Conservation (phyloP, 2,113 vertebrate species). For the Pelvicachromis taeniatus region DNA sequence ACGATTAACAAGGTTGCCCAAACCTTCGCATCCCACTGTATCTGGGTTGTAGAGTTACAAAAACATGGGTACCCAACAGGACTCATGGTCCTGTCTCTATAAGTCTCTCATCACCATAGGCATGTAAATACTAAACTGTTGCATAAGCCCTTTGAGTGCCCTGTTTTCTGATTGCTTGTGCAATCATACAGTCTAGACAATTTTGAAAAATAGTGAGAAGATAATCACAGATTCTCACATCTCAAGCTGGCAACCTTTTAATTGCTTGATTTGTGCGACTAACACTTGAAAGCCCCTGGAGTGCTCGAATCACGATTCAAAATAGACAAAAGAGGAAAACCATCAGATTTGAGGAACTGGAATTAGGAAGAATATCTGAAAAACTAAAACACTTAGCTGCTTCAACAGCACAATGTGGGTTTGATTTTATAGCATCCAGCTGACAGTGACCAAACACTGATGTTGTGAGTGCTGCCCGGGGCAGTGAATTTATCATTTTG, state of each 20-base stretch:
- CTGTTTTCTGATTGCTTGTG: neutral
- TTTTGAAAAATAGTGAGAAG: neutral
- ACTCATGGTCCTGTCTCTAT: neutral
- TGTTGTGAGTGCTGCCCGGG: neutral
- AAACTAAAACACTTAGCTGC: neutral
- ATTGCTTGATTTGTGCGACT: neutral
- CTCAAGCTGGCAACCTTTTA: neutral
- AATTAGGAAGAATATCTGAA: neutral
- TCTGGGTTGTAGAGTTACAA: neutral
- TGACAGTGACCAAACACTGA: neutral
- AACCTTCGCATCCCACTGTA: too few relatives aligned
- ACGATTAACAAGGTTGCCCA: too few relatives aligned
- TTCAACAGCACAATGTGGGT: neutral
- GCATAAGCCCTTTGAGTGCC: neutral
- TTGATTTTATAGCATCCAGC: neutral
- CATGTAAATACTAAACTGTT: neutral
- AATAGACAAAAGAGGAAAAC: neutral
- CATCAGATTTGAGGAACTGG: neutral
- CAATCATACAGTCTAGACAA: neutral
- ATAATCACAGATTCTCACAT: neutral
- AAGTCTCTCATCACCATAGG: neutral
- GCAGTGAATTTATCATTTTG: neutral
- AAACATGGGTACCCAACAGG: neutral
- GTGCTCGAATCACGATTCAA: neutral
- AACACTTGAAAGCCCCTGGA: neutral